phyloP scores from a whole-genome alignment of 2,113 vertebrate genomes.

The Heptranchias perlo region DNA sequence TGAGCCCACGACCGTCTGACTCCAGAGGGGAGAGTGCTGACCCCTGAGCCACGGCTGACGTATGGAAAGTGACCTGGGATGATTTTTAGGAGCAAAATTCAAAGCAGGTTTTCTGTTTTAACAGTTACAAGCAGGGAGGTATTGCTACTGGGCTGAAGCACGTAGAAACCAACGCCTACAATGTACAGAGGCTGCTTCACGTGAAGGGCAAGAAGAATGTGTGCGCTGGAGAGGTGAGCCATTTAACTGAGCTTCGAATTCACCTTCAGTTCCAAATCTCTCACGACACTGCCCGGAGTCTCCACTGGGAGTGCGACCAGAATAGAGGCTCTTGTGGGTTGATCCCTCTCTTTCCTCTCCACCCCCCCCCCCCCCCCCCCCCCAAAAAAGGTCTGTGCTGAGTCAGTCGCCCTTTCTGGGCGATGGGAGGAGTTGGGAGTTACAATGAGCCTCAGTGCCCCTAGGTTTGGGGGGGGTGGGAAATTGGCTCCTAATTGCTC shows the following conservation, averaged over 20 bases:
- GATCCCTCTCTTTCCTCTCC: too few relatives aligned
- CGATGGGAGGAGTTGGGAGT: too few relatives aligned
- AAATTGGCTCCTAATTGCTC: too few relatives aligned
- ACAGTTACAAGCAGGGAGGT: constrained; percentile 71
- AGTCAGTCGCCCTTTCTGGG: not conserved
- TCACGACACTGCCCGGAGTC: not conserved
- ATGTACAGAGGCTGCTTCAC: constrained; percentile 64
- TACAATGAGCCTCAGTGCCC: not conserved
- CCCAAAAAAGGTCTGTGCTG: too few relatives aligned
- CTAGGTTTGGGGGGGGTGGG: not conserved
- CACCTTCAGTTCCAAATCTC: not conserved
- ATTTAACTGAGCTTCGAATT: not conserved
- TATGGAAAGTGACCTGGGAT: not conserved
- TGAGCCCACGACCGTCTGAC: not conserved
- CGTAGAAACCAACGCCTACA: constrained; percentile 69
- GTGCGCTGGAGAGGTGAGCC: constrained; percentile 68
- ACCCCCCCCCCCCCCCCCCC: not conserved
- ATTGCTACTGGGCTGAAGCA: constrained; percentile 74
- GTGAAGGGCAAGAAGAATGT: constrained; percentile 80
- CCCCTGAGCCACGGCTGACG: not conserved
- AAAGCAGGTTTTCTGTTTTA: not conserved
- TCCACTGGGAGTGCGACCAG: not conserved
- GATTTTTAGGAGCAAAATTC: not conserved
- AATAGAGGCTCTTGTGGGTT: too few relatives aligned
- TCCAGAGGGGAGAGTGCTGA: not conserved